Conservation (phyloP, 2,888 invertebrate species). For the Pomacea canaliculata region DNA sequence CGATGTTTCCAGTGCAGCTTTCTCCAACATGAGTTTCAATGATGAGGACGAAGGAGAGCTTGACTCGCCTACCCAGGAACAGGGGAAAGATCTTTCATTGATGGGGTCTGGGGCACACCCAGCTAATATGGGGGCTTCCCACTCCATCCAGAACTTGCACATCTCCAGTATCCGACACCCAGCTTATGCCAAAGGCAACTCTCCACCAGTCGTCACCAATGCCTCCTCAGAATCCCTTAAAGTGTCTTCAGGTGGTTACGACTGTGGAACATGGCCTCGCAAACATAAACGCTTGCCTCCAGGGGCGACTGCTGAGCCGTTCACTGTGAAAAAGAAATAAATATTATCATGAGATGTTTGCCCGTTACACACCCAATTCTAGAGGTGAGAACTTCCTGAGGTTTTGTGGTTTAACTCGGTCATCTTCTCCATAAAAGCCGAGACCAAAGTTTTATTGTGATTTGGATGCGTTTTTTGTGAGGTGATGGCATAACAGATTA, state of each 20-base stretch:
- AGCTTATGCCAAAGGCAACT: constrained; percentile 42
- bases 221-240: constrained; percentile 40
- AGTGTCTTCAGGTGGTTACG: constrained; percentile 46
- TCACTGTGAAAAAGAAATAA: constrained; percentile 53
- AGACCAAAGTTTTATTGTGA: too few species aligned
- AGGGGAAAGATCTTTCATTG: constrained; percentile 1
- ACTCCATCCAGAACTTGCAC: constrained; percentile 36
- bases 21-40: constrained; percentile 64
- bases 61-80: constrained; percentile 29
- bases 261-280: constrained; percentile 60
- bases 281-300: constrained; percentile 52
- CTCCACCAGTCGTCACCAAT: constrained; percentile 42
- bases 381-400: too few species aligned
- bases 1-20: constrained; percentile 54
- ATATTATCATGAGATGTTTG: not conserved
- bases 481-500: too few species aligned
- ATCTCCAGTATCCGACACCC: constrained; percentile 41
- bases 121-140: constrained; percentile 8
- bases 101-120: not conserved
- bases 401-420: too few species aligned
- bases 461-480: too few species aligned
- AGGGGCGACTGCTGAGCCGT: constrained; percentile 55
- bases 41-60: constrained; percentile 50
- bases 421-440: too few species aligned
- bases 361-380: too few species aligned